These are phyloP conservation scores for Himalopsyche tibetana DNA, from an alignment of 2,888 invertebrate genomes.

Conservation along the genomic window DNA sequence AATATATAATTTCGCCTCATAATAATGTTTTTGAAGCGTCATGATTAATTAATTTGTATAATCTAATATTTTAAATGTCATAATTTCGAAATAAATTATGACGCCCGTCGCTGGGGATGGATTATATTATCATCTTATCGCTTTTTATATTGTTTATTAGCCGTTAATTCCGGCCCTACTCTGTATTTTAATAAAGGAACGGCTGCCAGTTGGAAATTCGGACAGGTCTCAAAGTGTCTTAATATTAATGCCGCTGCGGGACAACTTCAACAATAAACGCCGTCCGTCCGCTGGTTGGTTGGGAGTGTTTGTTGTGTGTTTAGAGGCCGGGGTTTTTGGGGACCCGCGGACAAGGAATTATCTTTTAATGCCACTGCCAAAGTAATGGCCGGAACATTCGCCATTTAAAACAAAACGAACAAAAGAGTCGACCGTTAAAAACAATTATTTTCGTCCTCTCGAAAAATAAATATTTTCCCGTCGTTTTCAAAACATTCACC, in stretches of 20 bases:
- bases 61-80: not conserved
- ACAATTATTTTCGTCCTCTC: conserved; percentile 35
- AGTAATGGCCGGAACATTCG: conserved; percentile 42
- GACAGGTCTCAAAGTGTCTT: conserved; percentile 40
- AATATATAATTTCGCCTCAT: too few species aligned
- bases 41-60: not conserved
- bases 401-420: conserved; percentile 40
- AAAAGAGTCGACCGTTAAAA: conserved; percentile 40
- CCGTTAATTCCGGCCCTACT: not conserved
- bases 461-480: not conserved
- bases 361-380: conserved; percentile 32
- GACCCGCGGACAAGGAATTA: conserved; percentile 43
- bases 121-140: not conserved
- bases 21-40: not conserved
- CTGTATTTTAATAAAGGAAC: conserved; percentile 27
- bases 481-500: conserved; percentile 2
- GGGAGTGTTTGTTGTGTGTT: not conserved
- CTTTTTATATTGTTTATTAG: not conserved
- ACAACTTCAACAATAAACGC: conserved; percentile 41
- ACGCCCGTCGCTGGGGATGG: not conserved
- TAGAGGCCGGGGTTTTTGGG: not conserved
- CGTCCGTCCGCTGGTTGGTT: not conserved
- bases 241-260: conserved; percentile 9
- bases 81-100: not conserved
- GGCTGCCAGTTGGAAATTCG: conserved; percentile 3